A percentile compares a stretch with the other conserved stretches of the same genome.
Conservation (phyloP, 2,113 vertebrate genomes). For the Edolisoma coerulescens region DNA sequence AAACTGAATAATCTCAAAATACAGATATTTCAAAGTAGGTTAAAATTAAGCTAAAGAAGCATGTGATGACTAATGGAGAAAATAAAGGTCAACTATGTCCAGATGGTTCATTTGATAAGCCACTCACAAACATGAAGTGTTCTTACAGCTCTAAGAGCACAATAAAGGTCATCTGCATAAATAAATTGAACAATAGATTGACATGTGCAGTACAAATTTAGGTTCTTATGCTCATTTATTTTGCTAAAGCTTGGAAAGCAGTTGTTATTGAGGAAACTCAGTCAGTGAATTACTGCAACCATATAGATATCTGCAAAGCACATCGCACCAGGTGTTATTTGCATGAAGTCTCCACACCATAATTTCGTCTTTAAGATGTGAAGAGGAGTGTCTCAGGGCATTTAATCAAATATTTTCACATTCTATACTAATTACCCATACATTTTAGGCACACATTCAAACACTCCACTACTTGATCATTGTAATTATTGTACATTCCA, state of each 20-base stretch:
- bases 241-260: not conserved
- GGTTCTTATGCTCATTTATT: not conserved
- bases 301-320: not conserved
- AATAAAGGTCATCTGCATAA: not conserved
- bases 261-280: not conserved
- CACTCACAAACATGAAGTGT: not conserved
- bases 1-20: not conserved
- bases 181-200: not conserved
- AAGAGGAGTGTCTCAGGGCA: not conserved
- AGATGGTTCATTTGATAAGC: not conserved
- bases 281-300: not conserved
- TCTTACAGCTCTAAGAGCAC: not conserved
- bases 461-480: conserved; percentile 28
- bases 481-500: conserved; percentile 59
- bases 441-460: conserved; percentile 56
- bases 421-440: conserved; percentile 32
- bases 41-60: not conserved
- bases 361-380: not conserved
- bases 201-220: not conserved
- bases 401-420: conserved; percentile 19
- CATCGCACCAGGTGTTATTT: not conserved
- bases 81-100: not conserved
- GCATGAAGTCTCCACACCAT: not conserved
- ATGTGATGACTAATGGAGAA: not conserved
- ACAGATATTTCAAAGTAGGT: not conserved